Evolutionary conservation across 1,140 invertebrate genomes (phyloP).

Genomic region (Macrobrachium rosenbergii): DNA sequence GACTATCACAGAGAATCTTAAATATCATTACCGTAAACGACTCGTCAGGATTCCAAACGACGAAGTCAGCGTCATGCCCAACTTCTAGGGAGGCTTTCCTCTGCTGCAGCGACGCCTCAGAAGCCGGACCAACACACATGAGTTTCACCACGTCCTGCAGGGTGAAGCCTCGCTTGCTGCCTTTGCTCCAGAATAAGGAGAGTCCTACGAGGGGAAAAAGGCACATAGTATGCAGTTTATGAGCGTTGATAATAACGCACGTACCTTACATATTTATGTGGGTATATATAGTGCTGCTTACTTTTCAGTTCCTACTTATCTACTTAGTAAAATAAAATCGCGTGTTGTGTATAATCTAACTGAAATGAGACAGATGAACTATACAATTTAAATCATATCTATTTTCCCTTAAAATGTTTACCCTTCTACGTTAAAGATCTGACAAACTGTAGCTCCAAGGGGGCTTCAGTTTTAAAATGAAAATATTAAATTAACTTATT

Average conservation of each 20-base stretch:
- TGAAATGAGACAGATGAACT: no score
- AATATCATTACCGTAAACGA: constrained; percentile 71
- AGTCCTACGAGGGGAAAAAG: constrained; percentile 71
- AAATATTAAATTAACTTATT: no score
- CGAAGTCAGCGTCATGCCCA: constrained; percentile 81
- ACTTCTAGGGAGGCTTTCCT: constrained; percentile 76
- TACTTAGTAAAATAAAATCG: no score
- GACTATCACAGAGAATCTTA: not conserved
- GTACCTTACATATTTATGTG: no score
- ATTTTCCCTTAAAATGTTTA: no score
- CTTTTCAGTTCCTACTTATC: not conserved
- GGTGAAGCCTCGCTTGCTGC: constrained; percentile 71
- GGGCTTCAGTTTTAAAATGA: no score
- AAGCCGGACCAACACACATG: constrained; percentile 76
- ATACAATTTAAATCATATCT: no score
- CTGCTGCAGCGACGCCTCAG: constrained; percentile 75
- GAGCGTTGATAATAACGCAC: not conserved
- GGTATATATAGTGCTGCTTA: not conserved
- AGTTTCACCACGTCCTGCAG: constrained; percentile 75
- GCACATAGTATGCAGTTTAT: no score
- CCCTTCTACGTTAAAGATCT: no score
- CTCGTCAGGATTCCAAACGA: constrained; percentile 79
- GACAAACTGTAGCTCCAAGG: no score
- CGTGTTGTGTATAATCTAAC: no score
- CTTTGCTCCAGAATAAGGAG: constrained; percentile 78